Evolutionary conservation across 2,888 invertebrate genomes (phyloP), one percentile per base, ranked within the genome.

Genomic region (Meloe dianella): DNA sequence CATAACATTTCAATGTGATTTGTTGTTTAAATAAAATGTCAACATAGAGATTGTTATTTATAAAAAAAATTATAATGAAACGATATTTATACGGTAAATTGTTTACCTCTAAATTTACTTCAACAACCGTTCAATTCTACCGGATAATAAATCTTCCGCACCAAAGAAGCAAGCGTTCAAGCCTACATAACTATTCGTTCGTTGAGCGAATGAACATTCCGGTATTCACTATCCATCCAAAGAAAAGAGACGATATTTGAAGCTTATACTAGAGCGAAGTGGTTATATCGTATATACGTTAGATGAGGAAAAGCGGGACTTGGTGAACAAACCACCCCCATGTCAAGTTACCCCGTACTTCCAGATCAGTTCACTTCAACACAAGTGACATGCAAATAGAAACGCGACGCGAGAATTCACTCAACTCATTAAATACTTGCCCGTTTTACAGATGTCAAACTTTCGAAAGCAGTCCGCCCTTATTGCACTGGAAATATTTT

Each of bases 1-100:
- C 41, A n/a, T 17, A 41, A 41, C 38, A 38, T 38, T 38, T 38
- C n/a, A 14, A 38, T 38, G 14, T 38, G 17, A 1, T 41, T n/a
- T 17, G 41, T 41, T 41, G n/a, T 17, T 20, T 47, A 47, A 47
- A 47, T 47, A 47, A 47, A 47, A 47, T 20, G 20, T 47, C 38
- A 41, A 17, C 38, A 17, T 41, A 41, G 71, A 74, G 61, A 20
- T 47, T 47, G 47, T 47, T 47, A 20, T 47, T 20, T 22, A 20
- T 67, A 71, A 73, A 73, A 14, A 3, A 5, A 14, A 72, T 77
- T 79, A 80, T 80, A 80, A 80, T 79, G 78, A 77, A 78, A 74
- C n/a, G n/a, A n/a, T 79, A 81, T 81, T 81, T 82, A 81, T 82
- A 80, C 78, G 80, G 78, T 80, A 75, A 76, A 78, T 76, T 77